Conservation (phyloP, 2,888 invertebrate genomes). For the Altica lythri region DNA sequence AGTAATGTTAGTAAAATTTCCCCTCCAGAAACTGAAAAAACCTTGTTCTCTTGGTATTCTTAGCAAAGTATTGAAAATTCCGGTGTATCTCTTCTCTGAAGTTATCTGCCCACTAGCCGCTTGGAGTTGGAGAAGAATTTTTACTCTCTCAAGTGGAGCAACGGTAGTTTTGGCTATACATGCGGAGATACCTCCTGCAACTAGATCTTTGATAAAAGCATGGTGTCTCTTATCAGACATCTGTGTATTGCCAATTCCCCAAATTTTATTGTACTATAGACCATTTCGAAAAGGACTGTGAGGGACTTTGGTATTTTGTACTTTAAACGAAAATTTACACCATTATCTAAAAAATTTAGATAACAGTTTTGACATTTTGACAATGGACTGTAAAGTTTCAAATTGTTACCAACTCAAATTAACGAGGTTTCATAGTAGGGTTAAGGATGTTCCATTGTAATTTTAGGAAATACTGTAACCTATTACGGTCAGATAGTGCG, state of each 20-base stretch:
- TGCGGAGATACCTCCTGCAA: slow-evolving; percentile 68
- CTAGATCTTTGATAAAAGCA: slow-evolving; percentile 60
- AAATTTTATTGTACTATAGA: neutral
- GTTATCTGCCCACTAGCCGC: slow-evolving; percentile 65
- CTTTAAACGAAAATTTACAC: neutral
- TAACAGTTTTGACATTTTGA: neutral
- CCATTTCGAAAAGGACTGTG: slow-evolving; percentile 1
- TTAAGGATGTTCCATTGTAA: no score
- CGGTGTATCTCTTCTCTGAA: slow-evolving; percentile 67
- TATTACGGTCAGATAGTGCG: no score
- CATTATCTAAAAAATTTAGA: neutral
- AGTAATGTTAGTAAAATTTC: slow-evolving; percentile 78
- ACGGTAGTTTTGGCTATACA: slow-evolving; percentile 70
- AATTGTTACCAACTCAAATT: no score
- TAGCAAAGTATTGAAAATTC: slow-evolving; percentile 66
- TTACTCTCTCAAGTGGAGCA: slow-evolving; percentile 71
- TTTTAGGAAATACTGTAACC: no score
- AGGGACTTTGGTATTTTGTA: no score
- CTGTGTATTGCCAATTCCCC: neutral
- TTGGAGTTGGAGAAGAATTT: slow-evolving; percentile 70
- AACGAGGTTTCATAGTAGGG: no score
- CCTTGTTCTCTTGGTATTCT: slow-evolving; percentile 73
- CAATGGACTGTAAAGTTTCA: neutral
- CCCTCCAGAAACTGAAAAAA: slow-evolving; percentile 72
- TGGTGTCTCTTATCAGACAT: neutral